These are phyloP conservation scores for Acleris holmiana DNA, from an alignment of 2,888 invertebrate species.

Conservation along the genomic window DNA sequence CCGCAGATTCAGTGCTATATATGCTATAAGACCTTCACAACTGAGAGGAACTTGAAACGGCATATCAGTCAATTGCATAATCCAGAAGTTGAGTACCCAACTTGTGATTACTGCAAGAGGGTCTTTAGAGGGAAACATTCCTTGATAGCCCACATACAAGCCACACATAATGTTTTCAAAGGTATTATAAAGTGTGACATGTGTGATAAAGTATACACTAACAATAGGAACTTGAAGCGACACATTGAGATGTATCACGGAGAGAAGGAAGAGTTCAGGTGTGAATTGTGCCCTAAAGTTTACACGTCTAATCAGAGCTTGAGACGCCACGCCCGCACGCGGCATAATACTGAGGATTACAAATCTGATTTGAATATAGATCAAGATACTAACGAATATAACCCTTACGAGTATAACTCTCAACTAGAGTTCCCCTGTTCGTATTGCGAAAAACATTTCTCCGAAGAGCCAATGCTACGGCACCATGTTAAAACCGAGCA, in stretches of 20 bases:
- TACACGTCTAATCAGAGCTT: slow-evolving; percentile 69
- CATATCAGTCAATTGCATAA: slow-evolving; percentile 66
- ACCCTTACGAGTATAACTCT: slow-evolving; percentile 37
- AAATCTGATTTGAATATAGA: slow-evolving; percentile 43
- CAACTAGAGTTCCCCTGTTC: slow-evolving; percentile 48
- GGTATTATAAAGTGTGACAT: slow-evolving; percentile 54
- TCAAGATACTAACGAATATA: slow-evolving; percentile 36
- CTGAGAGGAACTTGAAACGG: slow-evolving; percentile 63
- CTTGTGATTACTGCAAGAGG: slow-evolving; percentile 63
- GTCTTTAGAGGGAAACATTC: slow-evolving; percentile 62
- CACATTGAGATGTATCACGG: slow-evolving; percentile 67
- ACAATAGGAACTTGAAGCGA: slow-evolving; percentile 61
- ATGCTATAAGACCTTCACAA: slow-evolving; percentile 63
- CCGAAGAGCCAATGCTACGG: slow-evolving; percentile 55
- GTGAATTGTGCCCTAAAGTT: slow-evolving; percentile 65
- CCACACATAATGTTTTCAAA: slow-evolving; percentile 49
- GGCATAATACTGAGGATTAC: slow-evolving; percentile 52
- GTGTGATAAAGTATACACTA: slow-evolving; percentile 64
- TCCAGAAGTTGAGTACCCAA: slow-evolving; percentile 57
- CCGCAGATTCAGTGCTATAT: slow-evolving; percentile 55
- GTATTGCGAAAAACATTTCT: slow-evolving; percentile 54
- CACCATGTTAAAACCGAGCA: slow-evolving; percentile 65
- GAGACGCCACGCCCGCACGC: slow-evolving; percentile 54
- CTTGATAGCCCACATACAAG: slow-evolving; percentile 60
- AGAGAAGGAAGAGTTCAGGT: slow-evolving; percentile 57